Evolutionary conservation across 2,113 vertebrate genomes (phyloP).

Genomic region (Tautogolabrus adspersus): DNA sequence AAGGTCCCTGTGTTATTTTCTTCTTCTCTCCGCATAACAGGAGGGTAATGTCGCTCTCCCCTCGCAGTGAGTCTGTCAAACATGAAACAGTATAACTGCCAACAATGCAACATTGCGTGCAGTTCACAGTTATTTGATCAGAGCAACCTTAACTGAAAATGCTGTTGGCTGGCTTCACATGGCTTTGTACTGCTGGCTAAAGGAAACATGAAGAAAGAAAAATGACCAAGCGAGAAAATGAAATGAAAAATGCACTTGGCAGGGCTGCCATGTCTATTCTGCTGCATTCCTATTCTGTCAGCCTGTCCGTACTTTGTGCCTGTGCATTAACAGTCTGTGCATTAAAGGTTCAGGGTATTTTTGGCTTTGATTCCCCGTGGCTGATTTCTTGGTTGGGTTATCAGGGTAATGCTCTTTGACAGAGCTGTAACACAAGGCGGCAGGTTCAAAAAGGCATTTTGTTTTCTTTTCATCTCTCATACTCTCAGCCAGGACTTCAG

Average conservation of each 20-base stretch:
- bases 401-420: slow-evolving; percentile 70
- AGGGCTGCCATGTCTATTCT: slow-evolving; percentile 8
- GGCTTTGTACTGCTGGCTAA: slow-evolving; percentile 54
- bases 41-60: slow-evolving; percentile 50
- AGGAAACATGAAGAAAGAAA: slow-evolving; percentile 54
- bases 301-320: slow-evolving; percentile 23
- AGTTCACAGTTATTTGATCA: slow-evolving; percentile 70
- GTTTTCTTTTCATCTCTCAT: slow-evolving; percentile 73
- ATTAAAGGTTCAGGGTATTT: slow-evolving; percentile 47
- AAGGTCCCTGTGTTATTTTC: slow-evolving; percentile 44
- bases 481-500: slow-evolving; percentile 51
- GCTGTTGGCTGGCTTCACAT: slow-evolving; percentile 47
- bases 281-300: slow-evolving; percentile 13
- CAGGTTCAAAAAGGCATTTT: slow-evolving; percentile 71
- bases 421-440: slow-evolving; percentile 64
- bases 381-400: slow-evolving; percentile 48
- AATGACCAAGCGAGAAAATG: slow-evolving; percentile 45
- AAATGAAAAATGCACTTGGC: slow-evolving; percentile 60
- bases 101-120: slow-evolving; percentile 66
- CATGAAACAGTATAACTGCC: slow-evolving; percentile 65
- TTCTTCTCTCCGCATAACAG: slow-evolving; percentile 36
- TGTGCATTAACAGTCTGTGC: slow-evolving; percentile 47
- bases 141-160: slow-evolving; percentile 46
- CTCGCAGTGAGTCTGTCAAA: slow-evolving; percentile 53
- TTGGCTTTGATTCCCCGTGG: slow-evolving; percentile 48